Conservation (phyloP, 2,888 invertebrate species). For the Anodontia alba region DNA sequence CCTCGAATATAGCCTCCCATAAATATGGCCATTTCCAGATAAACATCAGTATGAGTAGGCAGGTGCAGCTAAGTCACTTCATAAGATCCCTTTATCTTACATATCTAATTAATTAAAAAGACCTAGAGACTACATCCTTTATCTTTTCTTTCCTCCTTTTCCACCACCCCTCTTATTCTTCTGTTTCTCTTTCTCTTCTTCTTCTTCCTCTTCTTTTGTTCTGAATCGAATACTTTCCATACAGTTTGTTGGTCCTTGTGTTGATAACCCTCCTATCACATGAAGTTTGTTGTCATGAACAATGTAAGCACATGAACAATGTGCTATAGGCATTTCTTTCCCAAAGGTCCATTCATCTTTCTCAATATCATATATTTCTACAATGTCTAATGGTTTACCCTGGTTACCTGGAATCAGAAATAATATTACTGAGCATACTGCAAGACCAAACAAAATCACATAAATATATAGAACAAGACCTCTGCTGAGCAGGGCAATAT, state of each 20-base stretch:
- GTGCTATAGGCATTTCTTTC: slow-evolving; percentile 75
- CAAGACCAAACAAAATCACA: too few species aligned
- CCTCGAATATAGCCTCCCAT: too few species aligned
- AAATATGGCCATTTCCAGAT: too few species aligned
- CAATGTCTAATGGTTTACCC: slow-evolving; percentile 78
- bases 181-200: slow-evolving; percentile 34
- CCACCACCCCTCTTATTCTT: slow-evolving; percentile 27
- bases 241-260: slow-evolving; percentile 78
- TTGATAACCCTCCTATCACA: slow-evolving; percentile 82
- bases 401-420: slow-evolving; percentile 74
- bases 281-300: slow-evolving; percentile 71
- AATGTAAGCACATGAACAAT: slow-evolving; percentile 81
- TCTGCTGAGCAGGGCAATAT: not conserved
- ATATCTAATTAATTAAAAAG: too few species aligned
- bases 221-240: slow-evolving; percentile 59
- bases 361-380: slow-evolving; percentile 78
- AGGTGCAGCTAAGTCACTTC: too few species aligned
- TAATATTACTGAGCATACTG: too few species aligned
- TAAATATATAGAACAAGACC: not conserved
- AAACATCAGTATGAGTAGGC: too few species aligned
- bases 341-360: slow-evolving; percentile 76
- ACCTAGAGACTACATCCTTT: not conserved
- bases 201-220: slow-evolving; percentile 12
- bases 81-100: too few species aligned
- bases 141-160: slow-evolving; percentile 46